These are phyloP conservation scores for Chaetodon auriga DNA, from an alignment of 2,113 vertebrate genomes.

Conservation along the genomic window DNA sequence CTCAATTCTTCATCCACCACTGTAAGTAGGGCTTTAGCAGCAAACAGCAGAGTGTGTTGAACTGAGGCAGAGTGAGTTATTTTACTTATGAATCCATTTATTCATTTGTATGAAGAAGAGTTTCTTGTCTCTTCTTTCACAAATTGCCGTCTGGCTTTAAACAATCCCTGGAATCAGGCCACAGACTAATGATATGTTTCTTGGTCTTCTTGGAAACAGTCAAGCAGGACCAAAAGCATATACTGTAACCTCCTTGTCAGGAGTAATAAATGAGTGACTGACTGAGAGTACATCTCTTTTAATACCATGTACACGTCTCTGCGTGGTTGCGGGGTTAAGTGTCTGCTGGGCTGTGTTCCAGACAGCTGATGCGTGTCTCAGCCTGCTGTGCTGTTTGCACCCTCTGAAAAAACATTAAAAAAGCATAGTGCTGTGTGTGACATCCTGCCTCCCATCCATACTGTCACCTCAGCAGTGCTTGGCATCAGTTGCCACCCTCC, in stretches of 20 bases:
- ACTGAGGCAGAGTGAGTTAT: no score
- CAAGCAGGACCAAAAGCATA: not conserved
- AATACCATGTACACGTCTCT: conserved; percentile 37
- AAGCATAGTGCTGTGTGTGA: conserved; percentile 45
- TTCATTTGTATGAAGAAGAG: not conserved
- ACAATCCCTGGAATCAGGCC: not conserved
- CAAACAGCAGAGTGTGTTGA: no score
- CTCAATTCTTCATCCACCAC: not conserved
- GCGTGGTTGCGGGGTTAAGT: conserved; percentile 53
- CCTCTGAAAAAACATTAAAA: conserved; percentile 25
- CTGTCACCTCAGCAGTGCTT: conserved; percentile 59
- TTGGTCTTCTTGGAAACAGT: conserved; percentile 1
- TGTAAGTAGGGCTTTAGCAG: no score
- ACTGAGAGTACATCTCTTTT: conserved; percentile 39
- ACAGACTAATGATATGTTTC: not conserved
- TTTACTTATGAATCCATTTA: not conserved
- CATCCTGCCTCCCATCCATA: conserved; percentile 43
- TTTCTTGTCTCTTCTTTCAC: not conserved
- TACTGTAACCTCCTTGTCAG: not conserved
- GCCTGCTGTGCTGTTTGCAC: conserved; percentile 63
- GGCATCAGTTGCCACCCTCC: conserved; percentile 7
- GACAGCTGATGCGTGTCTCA: conserved; percentile 58
- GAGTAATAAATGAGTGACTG: conserved; percentile 7
- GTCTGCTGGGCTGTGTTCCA: conserved; percentile 61
- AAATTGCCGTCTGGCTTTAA: not conserved